Conservation (phyloP, 2,113 vertebrate genomes). For the Apeltes quadracus region DNA sequence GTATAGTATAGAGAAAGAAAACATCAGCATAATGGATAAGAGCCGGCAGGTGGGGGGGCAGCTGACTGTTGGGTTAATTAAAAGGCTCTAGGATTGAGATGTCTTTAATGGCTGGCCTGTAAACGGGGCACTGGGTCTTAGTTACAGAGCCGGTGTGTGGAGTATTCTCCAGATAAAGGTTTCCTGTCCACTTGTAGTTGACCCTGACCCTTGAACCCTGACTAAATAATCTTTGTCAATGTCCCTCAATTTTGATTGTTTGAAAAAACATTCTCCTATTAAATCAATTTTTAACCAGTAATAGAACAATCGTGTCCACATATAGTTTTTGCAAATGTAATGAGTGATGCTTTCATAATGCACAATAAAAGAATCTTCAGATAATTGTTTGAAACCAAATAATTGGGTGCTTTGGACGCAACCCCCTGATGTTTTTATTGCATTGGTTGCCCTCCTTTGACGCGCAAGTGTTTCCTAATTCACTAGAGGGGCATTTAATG, state of each 20-base stretch:
- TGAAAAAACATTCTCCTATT: background rate
- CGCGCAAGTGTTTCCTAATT: too few relatives aligned
- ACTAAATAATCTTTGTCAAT: background rate
- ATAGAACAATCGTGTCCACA: background rate
- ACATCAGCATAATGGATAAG: conserved; percentile 77
- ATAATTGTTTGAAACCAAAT: background rate
- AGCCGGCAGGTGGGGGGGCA: conserved; percentile 56
- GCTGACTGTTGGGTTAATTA: conserved; percentile 74
- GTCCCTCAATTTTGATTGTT: background rate
- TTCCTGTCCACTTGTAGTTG: background rate
- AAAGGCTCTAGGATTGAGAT: conserved; percentile 62
- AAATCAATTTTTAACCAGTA: background rate
- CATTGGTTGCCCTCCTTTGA: too few relatives aligned
- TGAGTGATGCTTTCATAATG: background rate
- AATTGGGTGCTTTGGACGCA: background rate
- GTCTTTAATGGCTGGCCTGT: conserved; percentile 62
- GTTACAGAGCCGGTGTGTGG: conserved; percentile 17
- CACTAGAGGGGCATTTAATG: too few relatives aligned
- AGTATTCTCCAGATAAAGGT: background rate
- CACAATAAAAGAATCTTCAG: background rate
- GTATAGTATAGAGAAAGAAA: conserved; percentile 82
- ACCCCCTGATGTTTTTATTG: background rate
- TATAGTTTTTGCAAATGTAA: background rate
- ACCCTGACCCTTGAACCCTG: background rate
- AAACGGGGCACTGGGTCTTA: conserved; percentile 19